phyloP scores from a whole-genome alignment of 1,140 invertebrate species.

The Zaprionus gabonicus region DNA sequence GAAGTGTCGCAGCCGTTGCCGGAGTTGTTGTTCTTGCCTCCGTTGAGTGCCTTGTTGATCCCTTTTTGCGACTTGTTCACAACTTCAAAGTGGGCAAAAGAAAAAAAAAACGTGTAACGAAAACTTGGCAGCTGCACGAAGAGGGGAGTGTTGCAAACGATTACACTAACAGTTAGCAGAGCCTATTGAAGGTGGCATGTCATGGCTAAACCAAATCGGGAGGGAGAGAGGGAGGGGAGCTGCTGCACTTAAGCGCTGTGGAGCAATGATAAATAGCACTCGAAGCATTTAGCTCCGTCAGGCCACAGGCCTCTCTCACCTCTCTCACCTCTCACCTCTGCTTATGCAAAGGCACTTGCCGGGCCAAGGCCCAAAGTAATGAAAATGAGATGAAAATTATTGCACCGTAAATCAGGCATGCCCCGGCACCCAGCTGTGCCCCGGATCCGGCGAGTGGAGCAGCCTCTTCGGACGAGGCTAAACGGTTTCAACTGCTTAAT shows the following conservation, averaged over 20 bases:
- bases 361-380: slow-evolving; percentile 66
- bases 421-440: slow-evolving; percentile 64
- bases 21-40: neutral
- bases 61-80: slow-evolving; percentile 69
- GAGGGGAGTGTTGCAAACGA: neutral
- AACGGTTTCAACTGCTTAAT: slow-evolving; percentile 79
- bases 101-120: slow-evolving; percentile 34
- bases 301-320: slow-evolving; percentile 24
- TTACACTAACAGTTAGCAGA: slow-evolving; percentile 18
- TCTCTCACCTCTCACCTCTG: slow-evolving; percentile 59
- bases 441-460: neutral
- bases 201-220: slow-evolving; percentile 20
- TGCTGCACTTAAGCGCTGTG: slow-evolving; percentile 58
- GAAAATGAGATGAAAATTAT: slow-evolving; percentile 83
- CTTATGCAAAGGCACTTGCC: slow-evolving; percentile 29
- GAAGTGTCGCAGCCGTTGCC: slow-evolving; percentile 67
- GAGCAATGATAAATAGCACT: slow-evolving; percentile 71
- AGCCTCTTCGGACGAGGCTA: slow-evolving; percentile 42
- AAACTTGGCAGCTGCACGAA: slow-evolving; percentile 58
- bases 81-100: slow-evolving; percentile 45
- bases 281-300: slow-evolving; percentile 52
- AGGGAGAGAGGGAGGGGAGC: neutral
- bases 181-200: slow-evolving; percentile 46
- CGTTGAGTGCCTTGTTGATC: slow-evolving; percentile 72
- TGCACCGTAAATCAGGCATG: slow-evolving; percentile 78